Evolutionary conservation across 1,140 invertebrate genomes (phyloP).

Genomic region (Leptinotarsa texana): DNA sequence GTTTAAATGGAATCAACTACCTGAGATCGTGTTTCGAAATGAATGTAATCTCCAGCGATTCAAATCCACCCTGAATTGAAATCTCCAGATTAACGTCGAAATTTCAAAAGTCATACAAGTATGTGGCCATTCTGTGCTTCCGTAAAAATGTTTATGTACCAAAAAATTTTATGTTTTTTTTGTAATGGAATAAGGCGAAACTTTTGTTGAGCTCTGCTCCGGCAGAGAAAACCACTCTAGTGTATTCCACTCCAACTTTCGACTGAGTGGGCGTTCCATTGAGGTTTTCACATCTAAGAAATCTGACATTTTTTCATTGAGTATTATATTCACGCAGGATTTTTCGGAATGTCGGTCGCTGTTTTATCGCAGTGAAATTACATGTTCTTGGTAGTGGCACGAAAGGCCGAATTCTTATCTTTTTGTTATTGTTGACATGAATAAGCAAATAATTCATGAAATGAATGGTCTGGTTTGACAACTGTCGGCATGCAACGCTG

Average conservation of each 20-base stretch:
- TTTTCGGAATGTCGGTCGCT: background rate
- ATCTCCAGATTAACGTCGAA: too few species aligned
- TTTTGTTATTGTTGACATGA: background rate
- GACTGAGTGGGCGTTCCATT: too few species aligned
- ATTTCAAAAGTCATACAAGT: too few species aligned
- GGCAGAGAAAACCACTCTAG: background rate
- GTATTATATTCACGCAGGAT: background rate
- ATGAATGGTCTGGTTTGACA: background rate
- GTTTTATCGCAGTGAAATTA: background rate
- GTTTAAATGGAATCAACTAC: too few species aligned
- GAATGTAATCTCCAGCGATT: too few species aligned
- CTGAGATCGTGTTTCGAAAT: too few species aligned
- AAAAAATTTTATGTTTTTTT: too few species aligned
- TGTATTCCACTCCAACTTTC: background rate
- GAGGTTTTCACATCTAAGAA: background rate
- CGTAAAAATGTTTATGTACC: too few species aligned
- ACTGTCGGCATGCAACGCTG: background rate
- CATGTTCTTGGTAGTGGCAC: background rate
- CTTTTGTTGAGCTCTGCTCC: background rate
- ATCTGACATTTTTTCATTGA: background rate
- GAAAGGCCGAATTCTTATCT: constrained; percentile 7
- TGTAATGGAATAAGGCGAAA: background rate
- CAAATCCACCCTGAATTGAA: too few species aligned
- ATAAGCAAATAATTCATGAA: background rate
- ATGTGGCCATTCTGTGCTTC: too few species aligned